Conservation (phyloP, 2,113 vertebrate species). For the Atrichornis clamosus region DNA sequence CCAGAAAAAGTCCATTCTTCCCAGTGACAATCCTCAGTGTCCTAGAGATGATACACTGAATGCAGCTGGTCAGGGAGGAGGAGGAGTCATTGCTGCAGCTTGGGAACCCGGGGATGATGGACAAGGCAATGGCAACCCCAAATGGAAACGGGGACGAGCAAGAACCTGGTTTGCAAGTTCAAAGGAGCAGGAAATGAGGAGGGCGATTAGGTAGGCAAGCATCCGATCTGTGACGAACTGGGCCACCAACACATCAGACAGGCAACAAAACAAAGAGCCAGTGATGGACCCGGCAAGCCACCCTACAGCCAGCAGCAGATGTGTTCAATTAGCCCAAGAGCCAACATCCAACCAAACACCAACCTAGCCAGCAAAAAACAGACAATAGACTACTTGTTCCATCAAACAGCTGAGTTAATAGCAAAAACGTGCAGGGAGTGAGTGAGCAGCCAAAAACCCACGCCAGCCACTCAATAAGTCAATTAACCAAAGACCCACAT, state of each 20-base stretch:
- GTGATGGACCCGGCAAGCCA: slow-evolving; percentile 38
- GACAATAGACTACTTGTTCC: slow-evolving; percentile 68
- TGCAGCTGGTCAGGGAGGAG: not conserved
- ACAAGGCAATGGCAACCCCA: not conserved
- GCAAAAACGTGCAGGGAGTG: slow-evolving; percentile 54
- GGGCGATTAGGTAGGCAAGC: not conserved
- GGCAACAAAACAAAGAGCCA: slow-evolving; percentile 50
- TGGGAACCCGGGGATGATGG: not conserved
- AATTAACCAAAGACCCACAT: slow-evolving; percentile 65
- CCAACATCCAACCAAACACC: slow-evolving; percentile 66
- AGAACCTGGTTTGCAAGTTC: not conserved
- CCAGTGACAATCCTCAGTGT: not conserved
- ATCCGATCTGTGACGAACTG: not conserved
- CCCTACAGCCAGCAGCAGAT: slow-evolving; percentile 53
- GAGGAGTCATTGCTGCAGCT: not conserved
- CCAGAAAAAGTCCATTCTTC: slow-evolving; percentile 17
- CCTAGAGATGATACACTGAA: not conserved
- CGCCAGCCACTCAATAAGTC: slow-evolving; percentile 56
- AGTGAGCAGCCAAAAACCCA: slow-evolving; percentile 54
- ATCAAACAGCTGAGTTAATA: slow-evolving; percentile 71
- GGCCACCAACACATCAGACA: not conserved
- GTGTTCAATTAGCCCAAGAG: slow-evolving; percentile 67
- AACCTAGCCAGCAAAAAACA: slow-evolving; percentile 59
- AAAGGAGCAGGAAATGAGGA: not conserved
- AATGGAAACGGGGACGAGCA: accelerated